Percentiles rank a stretch among this genome's conserved stretches.
These are phyloP conservation scores for Phalacrocorax pelagicus DNA, from an alignment of 2,113 vertebrate species.

Conservation along the genomic window DNA sequence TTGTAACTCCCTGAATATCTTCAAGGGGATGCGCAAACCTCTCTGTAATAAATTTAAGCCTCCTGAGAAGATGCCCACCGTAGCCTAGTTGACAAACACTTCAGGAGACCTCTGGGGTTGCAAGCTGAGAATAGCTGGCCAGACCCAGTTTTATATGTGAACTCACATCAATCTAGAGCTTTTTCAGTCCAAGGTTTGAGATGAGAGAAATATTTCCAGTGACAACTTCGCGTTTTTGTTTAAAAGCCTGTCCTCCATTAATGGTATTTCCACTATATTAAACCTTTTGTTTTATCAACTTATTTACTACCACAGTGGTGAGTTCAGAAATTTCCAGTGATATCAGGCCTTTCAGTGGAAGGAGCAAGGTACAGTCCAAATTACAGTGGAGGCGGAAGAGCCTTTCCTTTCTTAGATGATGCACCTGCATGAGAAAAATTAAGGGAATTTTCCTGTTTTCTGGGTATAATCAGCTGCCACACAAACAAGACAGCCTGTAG, in stretches of 20 bases:
- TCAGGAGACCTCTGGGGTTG: not conserved
- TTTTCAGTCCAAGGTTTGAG: not conserved
- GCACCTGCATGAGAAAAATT: not conserved
- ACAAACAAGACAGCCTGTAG: not conserved
- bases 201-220: not conserved
- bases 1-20: not conserved
- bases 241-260: not conserved
- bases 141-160: not conserved
- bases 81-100: not conserved
- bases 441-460: not conserved
- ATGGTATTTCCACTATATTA: not conserved
- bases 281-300: not conserved
- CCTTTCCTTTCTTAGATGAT: not conserved
- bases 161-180: not conserved
- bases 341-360: not conserved
- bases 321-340: not conserved
- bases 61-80: not conserved
- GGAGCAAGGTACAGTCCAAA: not conserved
- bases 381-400: accelerated
- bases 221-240: not conserved
- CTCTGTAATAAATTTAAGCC: not conserved
- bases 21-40: not conserved
- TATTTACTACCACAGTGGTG: not conserved
- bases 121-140: not conserved
- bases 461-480: not conserved